Evolutionary conservation across 2,797 vertebrate species (phyloP).

Genomic region (Anabas testudineus): DNA sequence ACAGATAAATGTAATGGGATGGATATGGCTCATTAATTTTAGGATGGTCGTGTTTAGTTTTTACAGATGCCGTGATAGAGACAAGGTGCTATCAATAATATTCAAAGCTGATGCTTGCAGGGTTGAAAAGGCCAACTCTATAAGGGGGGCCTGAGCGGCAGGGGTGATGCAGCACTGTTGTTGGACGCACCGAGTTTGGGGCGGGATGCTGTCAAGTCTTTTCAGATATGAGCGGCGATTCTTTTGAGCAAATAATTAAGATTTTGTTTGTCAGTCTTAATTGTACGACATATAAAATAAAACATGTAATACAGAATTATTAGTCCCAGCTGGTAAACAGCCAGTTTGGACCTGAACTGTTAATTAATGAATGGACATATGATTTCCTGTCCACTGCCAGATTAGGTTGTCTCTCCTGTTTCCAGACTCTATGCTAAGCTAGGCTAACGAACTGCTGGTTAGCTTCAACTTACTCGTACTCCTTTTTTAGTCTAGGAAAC

Average conservation of each 20-base stretch:
- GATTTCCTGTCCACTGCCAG: too few species aligned
- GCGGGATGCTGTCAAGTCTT: conserved; percentile 51
- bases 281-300: not conserved
- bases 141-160: conserved; percentile 46
- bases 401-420: not conserved
- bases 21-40: conserved; percentile 82
- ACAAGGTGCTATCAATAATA: conserved; percentile 78
- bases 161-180: conserved; percentile 54
- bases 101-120: conserved; percentile 47
- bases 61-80: conserved; percentile 75
- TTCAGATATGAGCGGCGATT: conserved; percentile 63
- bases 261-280: not conserved
- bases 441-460: conserved; percentile 3
- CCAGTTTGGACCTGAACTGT: too few species aligned
- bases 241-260: not conserved
- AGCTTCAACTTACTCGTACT: not conserved
- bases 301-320: not conserved
- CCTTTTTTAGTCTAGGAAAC: too few species aligned
- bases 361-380: too few species aligned
- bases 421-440: conserved; percentile 2
- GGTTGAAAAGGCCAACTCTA: conserved; percentile 63
- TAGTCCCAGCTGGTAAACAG: too few species aligned
- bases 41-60: conserved; percentile 77
- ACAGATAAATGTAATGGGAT: conserved; percentile 78
- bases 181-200: conserved; percentile 31